Evolutionary conservation across 92 coral and sea anemone species (phyloP).

Genomic region (Muricea muricata): DNA sequence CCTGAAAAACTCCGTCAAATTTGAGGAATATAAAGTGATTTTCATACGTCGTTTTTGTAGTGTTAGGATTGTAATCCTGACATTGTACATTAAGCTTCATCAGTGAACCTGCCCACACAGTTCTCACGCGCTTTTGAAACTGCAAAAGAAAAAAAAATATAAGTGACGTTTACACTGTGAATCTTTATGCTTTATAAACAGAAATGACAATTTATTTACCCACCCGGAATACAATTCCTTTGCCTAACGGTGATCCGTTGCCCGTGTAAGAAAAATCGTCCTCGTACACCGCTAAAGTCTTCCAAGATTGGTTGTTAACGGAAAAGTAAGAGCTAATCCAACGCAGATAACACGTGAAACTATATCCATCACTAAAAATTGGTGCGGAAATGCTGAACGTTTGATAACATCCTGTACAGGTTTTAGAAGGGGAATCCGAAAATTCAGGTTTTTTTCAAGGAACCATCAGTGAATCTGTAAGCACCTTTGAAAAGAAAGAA

Average conservation of each 20-base stretch:
- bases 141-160: not conserved
- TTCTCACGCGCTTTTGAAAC: not conserved
- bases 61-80: not conserved
- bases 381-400: not conserved
- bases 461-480: constrained; percentile 19
- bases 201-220: not conserved
- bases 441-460: not conserved
- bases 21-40: constrained; percentile 7
- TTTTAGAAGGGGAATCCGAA: not conserved
- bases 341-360: not conserved
- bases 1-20: constrained; percentile 2
- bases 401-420: not conserved
- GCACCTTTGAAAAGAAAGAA: not conserved
- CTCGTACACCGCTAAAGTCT: not conserved
- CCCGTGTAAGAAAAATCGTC: not conserved
- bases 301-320: constrained; percentile 8
- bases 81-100: constrained; percentile 2
- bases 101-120: constrained; percentile 23
- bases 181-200: not conserved
- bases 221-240: not conserved
- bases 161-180: not conserved
- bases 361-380: not conserved
- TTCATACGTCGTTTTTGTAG: not conserved
- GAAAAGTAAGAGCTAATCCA: constrained; percentile 1
- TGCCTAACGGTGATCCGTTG: not conserved